phyloP scores from a whole-genome alignment of 2,113 vertebrate species.

The Calidris pygmaea region DNA sequence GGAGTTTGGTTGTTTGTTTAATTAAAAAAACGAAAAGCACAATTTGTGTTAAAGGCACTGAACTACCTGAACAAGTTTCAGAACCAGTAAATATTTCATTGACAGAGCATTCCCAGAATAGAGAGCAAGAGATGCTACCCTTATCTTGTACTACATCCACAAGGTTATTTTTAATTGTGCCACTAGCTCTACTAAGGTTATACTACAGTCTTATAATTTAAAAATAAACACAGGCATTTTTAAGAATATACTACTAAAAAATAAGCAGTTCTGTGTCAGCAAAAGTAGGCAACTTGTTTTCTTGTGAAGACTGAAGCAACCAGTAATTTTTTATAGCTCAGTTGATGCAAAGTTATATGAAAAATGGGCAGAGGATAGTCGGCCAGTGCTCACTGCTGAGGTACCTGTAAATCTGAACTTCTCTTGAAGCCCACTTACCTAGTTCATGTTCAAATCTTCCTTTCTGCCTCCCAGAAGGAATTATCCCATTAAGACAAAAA shows the following conservation, averaged over 20 bases:
- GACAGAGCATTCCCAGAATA: background rate
- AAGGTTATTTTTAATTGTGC: background rate
- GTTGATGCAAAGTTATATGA: background rate
- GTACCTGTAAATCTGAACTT: background rate
- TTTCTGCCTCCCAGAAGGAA: background rate
- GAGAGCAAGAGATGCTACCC: background rate
- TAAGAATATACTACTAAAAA: background rate
- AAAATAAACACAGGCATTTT: background rate
- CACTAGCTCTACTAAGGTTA: background rate
- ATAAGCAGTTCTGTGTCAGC: background rate
- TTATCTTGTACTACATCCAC: background rate
- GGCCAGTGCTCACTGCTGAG: background rate
- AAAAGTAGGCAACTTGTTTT: background rate
- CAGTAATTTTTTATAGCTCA: background rate
- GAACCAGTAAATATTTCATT: background rate
- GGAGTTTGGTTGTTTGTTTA: background rate
- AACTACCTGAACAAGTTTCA: background rate
- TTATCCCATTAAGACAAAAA: background rate
- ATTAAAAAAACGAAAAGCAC: background rate
- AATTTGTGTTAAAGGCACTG: background rate
- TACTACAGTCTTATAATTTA: background rate
- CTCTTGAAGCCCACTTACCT: background rate
- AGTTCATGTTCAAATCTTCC: background rate
- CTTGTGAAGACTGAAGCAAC: too few relatives aligned
- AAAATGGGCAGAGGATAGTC: background rate